Percentiles rank a stretch among this genome's conserved stretches.
phyloP scores from a whole-genome alignment of 2,888 invertebrate genomes.

The Apotomis turbidana region DNA sequence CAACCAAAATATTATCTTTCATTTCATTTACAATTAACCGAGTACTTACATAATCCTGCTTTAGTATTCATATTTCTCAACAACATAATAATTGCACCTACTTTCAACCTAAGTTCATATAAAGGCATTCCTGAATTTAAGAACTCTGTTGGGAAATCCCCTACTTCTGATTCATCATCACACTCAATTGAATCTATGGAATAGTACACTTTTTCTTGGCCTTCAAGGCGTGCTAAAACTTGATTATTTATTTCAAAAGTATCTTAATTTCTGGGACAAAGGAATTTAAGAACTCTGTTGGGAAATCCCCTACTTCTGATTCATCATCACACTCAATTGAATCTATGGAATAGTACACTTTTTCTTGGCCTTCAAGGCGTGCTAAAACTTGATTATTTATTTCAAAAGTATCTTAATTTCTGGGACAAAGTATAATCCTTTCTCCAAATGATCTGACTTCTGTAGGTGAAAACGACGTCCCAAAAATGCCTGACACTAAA shows the following conservation, averaged over 20 bases:
- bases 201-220: constrained; percentile 19
- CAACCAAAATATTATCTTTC: constrained; percentile 6
- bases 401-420: neutral
- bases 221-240: constrained; percentile 11
- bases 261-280: constrained; percentile 7
- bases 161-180: constrained; percentile 13
- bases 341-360: constrained; percentile 1
- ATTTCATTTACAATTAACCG: neutral
- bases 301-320: constrained; percentile 7
- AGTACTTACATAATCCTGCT: constrained; percentile 8
- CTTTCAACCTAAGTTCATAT: constrained; percentile 14
- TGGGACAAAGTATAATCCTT: constrained; percentile 13
- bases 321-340: constrained; percentile 7
- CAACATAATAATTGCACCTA: constrained; percentile 16
- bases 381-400: constrained; percentile 18
- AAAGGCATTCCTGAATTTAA: constrained; percentile 20
- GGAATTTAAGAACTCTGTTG: too few relatives aligned
- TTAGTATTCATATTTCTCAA: constrained; percentile 16
- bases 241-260: constrained; percentile 14
- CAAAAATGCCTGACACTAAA: constrained; percentile 13
- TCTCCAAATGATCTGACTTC: constrained; percentile 16
- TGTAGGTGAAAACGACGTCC: constrained; percentile 9
- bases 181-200: neutral
- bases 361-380: constrained; percentile 17
- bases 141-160: constrained; percentile 6